Conservation (phyloP, 2,797 vertebrate genomes). For the Rhinoraja longicauda region DNA sequence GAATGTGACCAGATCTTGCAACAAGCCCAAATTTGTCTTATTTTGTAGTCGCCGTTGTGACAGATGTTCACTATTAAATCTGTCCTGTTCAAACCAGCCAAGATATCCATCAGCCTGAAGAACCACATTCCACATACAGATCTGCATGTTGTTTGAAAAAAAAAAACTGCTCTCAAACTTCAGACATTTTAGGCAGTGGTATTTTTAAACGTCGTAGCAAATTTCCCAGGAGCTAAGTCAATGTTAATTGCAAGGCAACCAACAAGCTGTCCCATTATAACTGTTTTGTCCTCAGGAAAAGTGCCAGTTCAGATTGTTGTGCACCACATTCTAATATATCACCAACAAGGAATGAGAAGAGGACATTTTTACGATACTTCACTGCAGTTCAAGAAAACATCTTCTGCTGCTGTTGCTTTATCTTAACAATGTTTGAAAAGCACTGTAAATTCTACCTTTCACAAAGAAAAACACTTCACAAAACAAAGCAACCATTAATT, state of each 20-base stretch:
- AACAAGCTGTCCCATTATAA: background rate
- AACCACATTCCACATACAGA: background rate
- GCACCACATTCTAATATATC: background rate
- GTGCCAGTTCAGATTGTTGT: background rate
- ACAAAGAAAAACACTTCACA: background rate
- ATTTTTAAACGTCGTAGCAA: background rate
- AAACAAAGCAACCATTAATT: background rate
- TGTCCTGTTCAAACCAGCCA: background rate
- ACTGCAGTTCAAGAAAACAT: background rate
- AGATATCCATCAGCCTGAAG: background rate
- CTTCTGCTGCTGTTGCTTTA: background rate
- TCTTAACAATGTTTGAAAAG: background rate
- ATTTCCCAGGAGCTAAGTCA: background rate
- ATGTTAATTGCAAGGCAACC: background rate
- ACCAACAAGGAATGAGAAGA: background rate
- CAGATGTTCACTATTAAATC: background rate
- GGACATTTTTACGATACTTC: background rate
- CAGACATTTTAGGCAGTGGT: background rate
- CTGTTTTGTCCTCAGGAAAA: too few relatives aligned
- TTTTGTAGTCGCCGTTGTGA: background rate
- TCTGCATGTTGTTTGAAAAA: background rate
- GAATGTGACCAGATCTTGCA: background rate
- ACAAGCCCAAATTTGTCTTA: background rate
- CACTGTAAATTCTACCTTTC: background rate
- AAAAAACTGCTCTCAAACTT: background rate